Evolutionary conservation across 2,797 vertebrate genomes (phyloP).

Genomic region (Tokudaia tokunoshimensis): DNA sequence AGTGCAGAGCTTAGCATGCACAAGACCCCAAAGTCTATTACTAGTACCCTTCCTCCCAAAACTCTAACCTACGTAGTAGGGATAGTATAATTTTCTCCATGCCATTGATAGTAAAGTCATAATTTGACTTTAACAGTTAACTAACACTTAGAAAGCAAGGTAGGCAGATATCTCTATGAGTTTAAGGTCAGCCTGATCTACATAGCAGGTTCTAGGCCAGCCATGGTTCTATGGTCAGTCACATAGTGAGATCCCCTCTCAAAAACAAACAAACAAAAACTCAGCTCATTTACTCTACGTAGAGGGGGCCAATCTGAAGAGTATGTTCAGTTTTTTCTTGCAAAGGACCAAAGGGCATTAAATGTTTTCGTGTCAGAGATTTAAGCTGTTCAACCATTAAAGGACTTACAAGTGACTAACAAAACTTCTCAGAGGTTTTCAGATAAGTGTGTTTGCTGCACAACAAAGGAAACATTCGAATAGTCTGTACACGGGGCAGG

Average conservation of each 20-base stretch:
- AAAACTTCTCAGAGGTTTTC: constrained; percentile 84
- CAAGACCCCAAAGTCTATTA: not conserved
- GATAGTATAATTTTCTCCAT: constrained; percentile 21
- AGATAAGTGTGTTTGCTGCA: constrained; percentile 74
- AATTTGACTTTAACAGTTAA: constrained; percentile 77
- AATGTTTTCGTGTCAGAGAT: constrained; percentile 84
- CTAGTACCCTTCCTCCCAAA: not conserved
- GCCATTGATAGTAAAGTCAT: constrained; percentile 67
- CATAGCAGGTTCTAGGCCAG: not conserved
- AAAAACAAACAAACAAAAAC: not conserved
- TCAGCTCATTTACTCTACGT: constrained; percentile 72
- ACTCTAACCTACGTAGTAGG: not conserved
- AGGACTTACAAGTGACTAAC: constrained; percentile 84
- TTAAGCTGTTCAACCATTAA: constrained; percentile 83
- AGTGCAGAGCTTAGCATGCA: not conserved
- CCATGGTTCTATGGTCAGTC: too few species aligned
- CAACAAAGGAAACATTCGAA: constrained; percentile 77
- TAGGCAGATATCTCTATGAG: not conserved
- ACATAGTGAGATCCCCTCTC: not conserved
- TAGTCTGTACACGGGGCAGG: not conserved
- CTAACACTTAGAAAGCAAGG: not conserved
- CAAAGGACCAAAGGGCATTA: constrained; percentile 84
- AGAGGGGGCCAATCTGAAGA: constrained; percentile 65
- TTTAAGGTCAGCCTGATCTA: not conserved
- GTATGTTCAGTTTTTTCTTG: constrained; percentile 78